These are phyloP conservation scores for Dynastes maya DNA, from an alignment of 2,888 invertebrate genomes.

Conservation along the genomic window DNA sequence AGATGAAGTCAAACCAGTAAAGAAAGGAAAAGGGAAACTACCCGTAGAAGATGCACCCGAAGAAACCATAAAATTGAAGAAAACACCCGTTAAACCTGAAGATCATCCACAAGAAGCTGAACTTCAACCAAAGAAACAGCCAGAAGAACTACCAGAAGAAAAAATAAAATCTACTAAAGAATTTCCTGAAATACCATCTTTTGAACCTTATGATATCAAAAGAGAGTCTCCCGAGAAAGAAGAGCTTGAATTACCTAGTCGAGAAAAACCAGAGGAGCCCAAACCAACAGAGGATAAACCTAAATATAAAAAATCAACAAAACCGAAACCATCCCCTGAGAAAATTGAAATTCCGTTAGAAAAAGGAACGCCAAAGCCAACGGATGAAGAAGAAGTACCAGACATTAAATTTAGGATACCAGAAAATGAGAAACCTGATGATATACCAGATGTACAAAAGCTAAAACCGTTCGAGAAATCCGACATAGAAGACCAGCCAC, in stretches of 20 bases:
- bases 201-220: constrained; percentile 59
- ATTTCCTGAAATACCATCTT: constrained; percentile 62
- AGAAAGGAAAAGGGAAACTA: constrained; percentile 70
- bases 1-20: constrained; percentile 67
- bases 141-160: constrained; percentile 57
- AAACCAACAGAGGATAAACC: constrained; percentile 57
- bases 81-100: constrained; percentile 65
- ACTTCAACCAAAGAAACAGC: constrained; percentile 55
- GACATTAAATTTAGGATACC: constrained; percentile 66
- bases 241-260: constrained; percentile 64
- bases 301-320: constrained; percentile 55
- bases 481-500: constrained; percentile 66
- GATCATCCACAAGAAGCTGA: constrained; percentile 58
- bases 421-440: constrained; percentile 60
- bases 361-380: constrained; percentile 63
- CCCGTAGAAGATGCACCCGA: constrained; percentile 65
- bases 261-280: constrained; percentile 64
- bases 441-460: constrained; percentile 62
- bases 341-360: constrained; percentile 53
- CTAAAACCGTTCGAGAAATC: constrained; percentile 50
- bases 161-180: constrained; percentile 58
- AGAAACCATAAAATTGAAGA: constrained; percentile 66
- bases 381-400: constrained; percentile 63
- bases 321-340: constrained; percentile 54
- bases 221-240: constrained; percentile 59